These are phyloP conservation scores for Ectemnius continuus DNA, from an alignment of 2,888 invertebrate species.

Conservation along the genomic window DNA sequence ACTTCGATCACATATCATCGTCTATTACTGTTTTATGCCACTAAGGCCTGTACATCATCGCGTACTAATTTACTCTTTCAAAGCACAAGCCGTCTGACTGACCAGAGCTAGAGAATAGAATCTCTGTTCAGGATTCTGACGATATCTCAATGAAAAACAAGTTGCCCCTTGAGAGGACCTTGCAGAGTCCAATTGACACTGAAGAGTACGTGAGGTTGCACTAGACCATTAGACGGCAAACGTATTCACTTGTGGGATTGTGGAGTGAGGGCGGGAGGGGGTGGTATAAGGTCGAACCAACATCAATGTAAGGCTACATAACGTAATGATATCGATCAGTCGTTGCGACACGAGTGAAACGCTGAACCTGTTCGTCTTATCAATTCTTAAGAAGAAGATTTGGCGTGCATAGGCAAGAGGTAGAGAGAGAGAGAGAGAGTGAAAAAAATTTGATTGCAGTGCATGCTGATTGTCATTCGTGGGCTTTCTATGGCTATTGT, in stretches of 20 bases:
- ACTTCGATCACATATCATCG: conserved; percentile 34
- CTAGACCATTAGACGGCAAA: conserved; percentile 19
- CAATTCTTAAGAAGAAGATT: conserved; percentile 13
- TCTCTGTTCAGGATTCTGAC: background rate
- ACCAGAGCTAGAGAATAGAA: too few species aligned
- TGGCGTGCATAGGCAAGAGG: conserved; percentile 42
- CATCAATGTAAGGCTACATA: conserved; percentile 78
- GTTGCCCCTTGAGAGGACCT: too few species aligned
- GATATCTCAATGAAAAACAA: too few species aligned
- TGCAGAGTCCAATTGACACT: too few species aligned
- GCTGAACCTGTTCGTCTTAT: conserved; percentile 70
- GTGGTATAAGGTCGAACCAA: conserved; percentile 52
- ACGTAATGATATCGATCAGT: conserved; percentile 75
- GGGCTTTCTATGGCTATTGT: conserved; percentile 5
- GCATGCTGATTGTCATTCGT: conserved; percentile 37
- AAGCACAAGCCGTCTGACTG: too few species aligned
- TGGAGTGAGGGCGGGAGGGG: background rate
- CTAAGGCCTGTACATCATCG: too few species aligned
- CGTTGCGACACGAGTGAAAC: conserved; percentile 77
- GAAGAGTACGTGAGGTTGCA: conserved; percentile 24
- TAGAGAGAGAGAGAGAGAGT: conserved; percentile 18
- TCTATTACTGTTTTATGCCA: too few species aligned
- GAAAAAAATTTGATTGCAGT: conserved; percentile 14
- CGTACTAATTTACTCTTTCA: too few species aligned
- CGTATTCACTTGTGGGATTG: background rate